These are phyloP conservation scores for Tribolium madens DNA, from an alignment of 1,140 invertebrate genomes.

Conservation along the genomic window DNA sequence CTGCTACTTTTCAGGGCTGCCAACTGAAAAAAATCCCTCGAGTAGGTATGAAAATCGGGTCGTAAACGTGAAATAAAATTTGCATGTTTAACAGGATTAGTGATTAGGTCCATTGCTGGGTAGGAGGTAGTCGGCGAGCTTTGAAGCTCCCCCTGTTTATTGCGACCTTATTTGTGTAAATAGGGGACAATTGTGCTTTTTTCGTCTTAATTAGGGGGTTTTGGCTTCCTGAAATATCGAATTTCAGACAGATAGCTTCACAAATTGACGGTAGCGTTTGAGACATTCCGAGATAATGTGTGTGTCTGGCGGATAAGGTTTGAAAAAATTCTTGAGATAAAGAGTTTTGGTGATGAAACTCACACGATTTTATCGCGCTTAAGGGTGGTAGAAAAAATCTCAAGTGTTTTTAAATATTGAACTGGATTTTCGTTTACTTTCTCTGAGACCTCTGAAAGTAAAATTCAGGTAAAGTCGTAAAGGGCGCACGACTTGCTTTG, in stretches of 20 bases:
- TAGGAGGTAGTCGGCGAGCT: conserved; percentile 17
- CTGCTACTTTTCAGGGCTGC: background rate
- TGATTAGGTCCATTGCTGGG: conserved; percentile 16
- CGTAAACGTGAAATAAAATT: background rate
- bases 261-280: conserved; percentile 31
- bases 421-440: conserved; percentile 4
- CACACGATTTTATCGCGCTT: conserved; percentile 16
- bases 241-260: conserved; percentile 21
- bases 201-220: background rate
- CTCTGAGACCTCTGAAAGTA: conserved; percentile 10
- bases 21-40: background rate
- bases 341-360: conserved; percentile 19
- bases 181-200: conserved; percentile 42
- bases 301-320: background rate
- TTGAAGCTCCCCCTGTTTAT: conserved; percentile 41
- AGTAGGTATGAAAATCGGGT: background rate
- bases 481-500: conserved; percentile 11
- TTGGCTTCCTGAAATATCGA: conserved; percentile 4
- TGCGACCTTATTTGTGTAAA: conserved; percentile 46
- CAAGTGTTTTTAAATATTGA: background rate
- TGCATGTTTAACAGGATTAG: conserved; percentile 13
- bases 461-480: conserved; percentile 27
- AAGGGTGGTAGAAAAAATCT: background rate
- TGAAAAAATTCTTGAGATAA: conserved; percentile 28
- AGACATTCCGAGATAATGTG: background rate